Evolutionary conservation across 1,140 invertebrate genomes (phyloP), one percentile per base, ranked within the genome.

Genomic region (Pogonomyrmex barbatus): DNA sequence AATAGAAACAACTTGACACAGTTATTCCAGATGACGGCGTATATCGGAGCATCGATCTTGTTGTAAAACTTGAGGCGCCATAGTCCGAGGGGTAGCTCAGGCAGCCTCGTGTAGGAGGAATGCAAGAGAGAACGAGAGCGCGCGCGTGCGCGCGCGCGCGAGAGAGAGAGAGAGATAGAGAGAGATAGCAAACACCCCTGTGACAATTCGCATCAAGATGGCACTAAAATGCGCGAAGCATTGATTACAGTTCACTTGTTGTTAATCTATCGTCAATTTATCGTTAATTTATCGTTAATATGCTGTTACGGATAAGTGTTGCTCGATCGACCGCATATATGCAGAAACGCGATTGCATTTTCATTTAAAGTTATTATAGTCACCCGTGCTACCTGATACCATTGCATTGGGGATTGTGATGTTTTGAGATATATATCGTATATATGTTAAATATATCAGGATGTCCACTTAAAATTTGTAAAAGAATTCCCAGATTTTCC

Each of bases 221-320:
- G 88, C 88, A 90, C 62, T 85, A 83, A 90, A 90, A 90, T 90
- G 89, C 86, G 87, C 87, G 87, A 90, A 90, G 89, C 83, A 36
- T 39, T 68, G 50, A 33, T 84, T 54, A 39, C 17, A 24, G 39
- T 33, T 54, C 24, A 45, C 17, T 24, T 39, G 24, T 24, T 24
- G 24, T 24, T 24, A 24, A 39, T 24, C 6, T 60, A 60, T 73
- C 14, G 36, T 54, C 17, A 65, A 45, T 10, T 24, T 39, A 24
- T 24, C 24, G 24, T 24, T 24, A 24, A 39, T 24, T 12, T 60
- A 60, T 73, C 14, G 36, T 54, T 33, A 65, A 24, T 24, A 6
- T 65, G 24, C 14, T 30, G 36, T 52, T 45, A 65, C 50, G 17
- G 10, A 60, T 56, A 68, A 47, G 45, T 83, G 62, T 83, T 83